Base-by-base conservation (phyloP, 2,113 vertebrate species). In the Chamaetylas fuelleborni region DNA sequence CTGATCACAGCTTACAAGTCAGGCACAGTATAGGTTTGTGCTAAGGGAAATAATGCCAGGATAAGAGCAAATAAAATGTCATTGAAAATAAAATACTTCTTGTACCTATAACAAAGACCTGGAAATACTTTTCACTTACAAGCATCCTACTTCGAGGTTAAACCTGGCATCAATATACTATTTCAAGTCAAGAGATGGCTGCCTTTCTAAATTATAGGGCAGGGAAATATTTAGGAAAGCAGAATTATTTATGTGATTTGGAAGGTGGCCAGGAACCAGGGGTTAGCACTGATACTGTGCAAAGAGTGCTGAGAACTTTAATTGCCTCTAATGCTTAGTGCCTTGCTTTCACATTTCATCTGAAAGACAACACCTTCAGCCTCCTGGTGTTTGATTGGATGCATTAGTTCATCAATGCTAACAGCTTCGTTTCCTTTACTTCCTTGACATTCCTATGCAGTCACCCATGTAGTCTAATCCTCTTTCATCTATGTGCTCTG, bases 221-320 rank as follows among this genome's bases (percentile, higher is more conserved):
- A 85, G 60, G 56, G 80, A 93, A 96, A 95, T 95, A 91, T 93
- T 96, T 95, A 92, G 87, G 85, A 94, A 92, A 90, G 54, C 31
- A 67, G 79, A 91, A 90, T 95, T 94, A 96, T 92, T 96, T 95
- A 94, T 70, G 83, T 92, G 76, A 83, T 92, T 90, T 95, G 94
- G 86, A 93, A 88, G 19, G 29, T 69, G 42, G 38, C 91, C 94
- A 96, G 87, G 42, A 93, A 64, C 61, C 48, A 87, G 67, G 70
- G 38, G 81, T 92, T 97, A 93, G 90, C 53, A 72, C 36, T 83
- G 56, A 47, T 86, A 72, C 69, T 78, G 51, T 81, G 89, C 67
- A 74, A 80, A 90, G 67, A 90, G 31, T 92, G 66, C 79, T 93
- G 64, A 86, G 73, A 80, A 82, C 89, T 96, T 96, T 95, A 94